Percentiles rank a stretch among this genome's conserved stretches.
phyloP scores from a whole-genome alignment of 2,888 invertebrate species.

The Drosophila ustulata region DNA sequence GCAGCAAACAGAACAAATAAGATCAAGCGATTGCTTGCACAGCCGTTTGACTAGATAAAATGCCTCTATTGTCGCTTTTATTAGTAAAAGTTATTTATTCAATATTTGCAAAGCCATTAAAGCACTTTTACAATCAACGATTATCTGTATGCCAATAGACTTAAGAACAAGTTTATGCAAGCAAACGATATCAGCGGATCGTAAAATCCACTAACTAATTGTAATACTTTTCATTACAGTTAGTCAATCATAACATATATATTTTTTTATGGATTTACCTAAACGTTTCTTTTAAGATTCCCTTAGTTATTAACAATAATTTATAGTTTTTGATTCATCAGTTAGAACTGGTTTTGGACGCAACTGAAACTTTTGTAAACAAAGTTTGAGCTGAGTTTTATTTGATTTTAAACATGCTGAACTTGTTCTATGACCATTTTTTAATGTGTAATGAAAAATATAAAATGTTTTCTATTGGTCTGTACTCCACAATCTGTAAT shows the following conservation, averaged over 20 bases:
- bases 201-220: not conserved
- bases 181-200: not conserved
- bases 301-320: not conserved
- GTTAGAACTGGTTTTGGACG: not conserved
- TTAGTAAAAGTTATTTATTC: constrained; percentile 15
- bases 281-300: not conserved
- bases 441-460: not conserved
- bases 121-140: constrained; percentile 5
- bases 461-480: no score
- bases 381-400: not conserved
- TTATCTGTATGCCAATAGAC: constrained; percentile 6
- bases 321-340: not conserved
- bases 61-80: constrained; percentile 14
- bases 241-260: not conserved
- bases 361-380: not conserved
- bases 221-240: not conserved
- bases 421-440: not conserved
- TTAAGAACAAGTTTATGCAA: constrained; percentile 9
- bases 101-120: constrained; percentile 19
- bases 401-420: not conserved
- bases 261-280: not conserved
- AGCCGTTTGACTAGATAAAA: constrained; percentile 64
- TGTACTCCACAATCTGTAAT: no score
- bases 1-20: constrained; percentile 53
- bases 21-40: constrained; percentile 50